These are phyloP conservation scores for Orchestes rusci DNA, from an alignment of 2,888 invertebrate species.

Conservation along the genomic window DNA sequence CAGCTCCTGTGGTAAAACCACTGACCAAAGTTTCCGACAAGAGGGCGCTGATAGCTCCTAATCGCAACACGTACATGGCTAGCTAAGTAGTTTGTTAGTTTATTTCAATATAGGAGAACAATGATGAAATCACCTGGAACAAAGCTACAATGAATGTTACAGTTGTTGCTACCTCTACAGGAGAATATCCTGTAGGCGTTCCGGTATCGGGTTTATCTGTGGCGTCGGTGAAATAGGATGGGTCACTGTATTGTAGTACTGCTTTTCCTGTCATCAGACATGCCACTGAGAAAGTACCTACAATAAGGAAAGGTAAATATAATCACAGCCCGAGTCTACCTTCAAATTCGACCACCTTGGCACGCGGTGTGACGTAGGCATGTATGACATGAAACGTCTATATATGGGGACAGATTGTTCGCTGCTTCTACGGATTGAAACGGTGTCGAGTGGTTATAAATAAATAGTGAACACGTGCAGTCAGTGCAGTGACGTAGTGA, in stretches of 20 bases:
- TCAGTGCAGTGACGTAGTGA: too few relatives aligned
- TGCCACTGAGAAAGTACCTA: slow-evolving; percentile 77
- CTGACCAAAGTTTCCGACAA: slow-evolving; percentile 61
- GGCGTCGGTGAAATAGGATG: slow-evolving; percentile 28
- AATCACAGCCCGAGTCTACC: too few relatives aligned
- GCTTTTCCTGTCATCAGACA: slow-evolving; percentile 87
- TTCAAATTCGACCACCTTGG: too few relatives aligned
- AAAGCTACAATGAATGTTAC: slow-evolving; percentile 70
- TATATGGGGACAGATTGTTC: too few relatives aligned
- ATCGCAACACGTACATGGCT: slow-evolving; percentile 54
- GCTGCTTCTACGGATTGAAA: too few relatives aligned
- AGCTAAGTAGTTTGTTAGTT: slow-evolving; percentile 44
- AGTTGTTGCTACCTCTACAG: slow-evolving; percentile 65
- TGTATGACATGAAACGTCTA: too few relatives aligned
- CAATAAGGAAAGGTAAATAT: slow-evolving; percentile 5
- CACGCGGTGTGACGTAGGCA: too few relatives aligned
- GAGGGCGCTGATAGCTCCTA: slow-evolving; percentile 54
- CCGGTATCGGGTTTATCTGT: slow-evolving; percentile 1
- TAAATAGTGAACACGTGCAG: too few relatives aligned
- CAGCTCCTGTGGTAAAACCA: slow-evolving; percentile 67
- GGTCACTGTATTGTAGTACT: slow-evolving; percentile 46
- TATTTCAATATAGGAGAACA: not conserved
- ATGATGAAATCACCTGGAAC: slow-evolving; percentile 55
- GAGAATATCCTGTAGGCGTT: slow-evolving; percentile 37
- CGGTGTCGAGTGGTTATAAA: too few relatives aligned